Evolutionary conservation across 2,797 vertebrate species (phyloP).

Genomic region (Avahi laniger): DNA sequence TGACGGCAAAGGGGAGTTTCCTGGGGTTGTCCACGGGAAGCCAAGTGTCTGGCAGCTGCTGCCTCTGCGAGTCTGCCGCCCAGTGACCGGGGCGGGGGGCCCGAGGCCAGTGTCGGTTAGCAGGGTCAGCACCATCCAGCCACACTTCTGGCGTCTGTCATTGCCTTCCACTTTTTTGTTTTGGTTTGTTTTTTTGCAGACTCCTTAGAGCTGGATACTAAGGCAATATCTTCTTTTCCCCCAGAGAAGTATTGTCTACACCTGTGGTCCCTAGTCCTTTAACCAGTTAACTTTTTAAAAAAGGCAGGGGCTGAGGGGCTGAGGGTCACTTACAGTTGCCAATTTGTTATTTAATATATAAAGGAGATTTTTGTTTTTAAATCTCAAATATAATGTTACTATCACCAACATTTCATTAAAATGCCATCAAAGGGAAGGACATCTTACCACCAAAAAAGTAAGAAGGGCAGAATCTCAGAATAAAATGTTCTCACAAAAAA

Average conservation of each 20-base stretch:
- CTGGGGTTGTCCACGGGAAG: background rate
- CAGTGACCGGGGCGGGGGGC: background rate
- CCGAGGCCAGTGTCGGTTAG: background rate
- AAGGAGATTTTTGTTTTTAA: background rate
- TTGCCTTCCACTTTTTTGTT: background rate
- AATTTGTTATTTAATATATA: background rate
- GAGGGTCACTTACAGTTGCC: background rate
- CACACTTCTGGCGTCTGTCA: background rate
- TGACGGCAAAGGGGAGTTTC: background rate
- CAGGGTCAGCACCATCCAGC: background rate
- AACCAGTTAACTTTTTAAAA: background rate
- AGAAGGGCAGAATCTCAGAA: constrained; percentile 1
- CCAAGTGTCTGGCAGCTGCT: background rate
- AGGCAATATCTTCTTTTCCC: background rate
- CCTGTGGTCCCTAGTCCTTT: background rate
- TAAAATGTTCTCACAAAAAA: background rate
- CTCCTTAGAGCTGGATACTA: background rate
- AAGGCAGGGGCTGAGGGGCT: background rate
- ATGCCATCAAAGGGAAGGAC: background rate
- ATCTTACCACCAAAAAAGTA: background rate
- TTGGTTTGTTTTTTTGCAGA: background rate
- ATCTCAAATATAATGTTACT: background rate
- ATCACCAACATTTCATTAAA: background rate
- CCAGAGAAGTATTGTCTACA: background rate
- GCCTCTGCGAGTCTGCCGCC: background rate